Conservation (phyloP, 2,888 invertebrate species). For the Trichopoda pennipes region DNA sequence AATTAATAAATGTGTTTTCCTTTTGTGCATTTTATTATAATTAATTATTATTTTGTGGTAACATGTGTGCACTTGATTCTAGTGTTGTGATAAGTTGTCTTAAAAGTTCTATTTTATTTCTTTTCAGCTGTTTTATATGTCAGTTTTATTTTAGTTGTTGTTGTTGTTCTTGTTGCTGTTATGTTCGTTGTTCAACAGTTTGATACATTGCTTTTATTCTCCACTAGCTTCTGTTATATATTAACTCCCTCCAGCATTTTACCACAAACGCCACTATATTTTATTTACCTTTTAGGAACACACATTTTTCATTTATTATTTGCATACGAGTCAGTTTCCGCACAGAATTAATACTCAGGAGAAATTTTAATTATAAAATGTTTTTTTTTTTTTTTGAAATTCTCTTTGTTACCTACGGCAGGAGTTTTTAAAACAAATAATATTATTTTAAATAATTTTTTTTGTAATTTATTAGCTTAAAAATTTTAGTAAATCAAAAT, state of each 20-base stretch:
- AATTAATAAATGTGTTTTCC: constrained; percentile 16
- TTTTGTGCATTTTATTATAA: not conserved
- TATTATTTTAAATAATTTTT: too few species aligned
- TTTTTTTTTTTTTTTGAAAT: too few species aligned
- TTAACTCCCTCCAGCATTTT: constrained; percentile 35
- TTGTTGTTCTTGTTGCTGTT: too few species aligned
- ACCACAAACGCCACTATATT: constrained; percentile 13
- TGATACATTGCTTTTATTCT: constrained; percentile 1
- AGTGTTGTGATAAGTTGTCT: constrained; percentile 59
- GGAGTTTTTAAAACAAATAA: too few species aligned
- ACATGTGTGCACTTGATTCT: constrained; percentile 55
- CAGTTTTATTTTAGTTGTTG: constrained; percentile 40
- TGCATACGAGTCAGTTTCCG: not conserved
- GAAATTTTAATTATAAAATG: too few species aligned
- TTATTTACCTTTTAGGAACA: constrained; percentile 22
- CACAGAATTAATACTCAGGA: too few species aligned
- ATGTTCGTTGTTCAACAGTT: constrained; percentile 35
- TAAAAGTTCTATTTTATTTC: constrained; percentile 47
- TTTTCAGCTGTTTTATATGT: constrained; percentile 5
- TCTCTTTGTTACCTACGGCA: too few species aligned
- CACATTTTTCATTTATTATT: constrained; percentile 5
- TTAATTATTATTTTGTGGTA: constrained; percentile 32
- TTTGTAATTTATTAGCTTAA: too few species aligned
- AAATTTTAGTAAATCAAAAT: too few species aligned
- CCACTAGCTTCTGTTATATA: constrained; percentile 6